Percentiles rank a stretch among this genome's conserved stretches.
Conservation (phyloP, 2,113 vertebrate genomes). For the Sinocyclocheilus grahami region DNA sequence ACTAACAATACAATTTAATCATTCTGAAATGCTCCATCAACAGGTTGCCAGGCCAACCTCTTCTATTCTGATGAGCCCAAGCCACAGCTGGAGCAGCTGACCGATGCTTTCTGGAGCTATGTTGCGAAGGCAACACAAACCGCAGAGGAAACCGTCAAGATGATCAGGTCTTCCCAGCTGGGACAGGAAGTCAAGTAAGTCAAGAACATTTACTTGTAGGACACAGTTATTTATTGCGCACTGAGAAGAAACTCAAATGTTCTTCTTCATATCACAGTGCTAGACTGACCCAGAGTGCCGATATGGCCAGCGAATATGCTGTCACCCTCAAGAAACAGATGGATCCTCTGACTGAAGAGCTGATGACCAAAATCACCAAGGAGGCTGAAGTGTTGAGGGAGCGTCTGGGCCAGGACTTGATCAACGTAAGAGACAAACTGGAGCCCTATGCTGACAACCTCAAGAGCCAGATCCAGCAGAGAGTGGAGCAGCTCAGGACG, state of each 20-base stretch:
- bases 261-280: constrained; percentile 45
- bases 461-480: constrained; percentile 75
- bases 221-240: not conserved
- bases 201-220: not conserved
- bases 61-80: constrained; percentile 76
- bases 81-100: constrained; percentile 74
- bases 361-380: constrained; percentile 62
- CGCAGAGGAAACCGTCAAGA: constrained; percentile 73
- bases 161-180: constrained; percentile 72
- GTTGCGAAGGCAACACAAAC: constrained; percentile 73
- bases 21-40: not conserved
- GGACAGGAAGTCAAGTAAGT: constrained; percentile 76
- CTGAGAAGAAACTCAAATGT: not conserved
- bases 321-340: constrained; percentile 64
- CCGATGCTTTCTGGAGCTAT: constrained; percentile 79
- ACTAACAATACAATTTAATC: not conserved
- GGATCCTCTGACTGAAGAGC: constrained; percentile 60
- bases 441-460: constrained; percentile 76
- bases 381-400: constrained; percentile 69
- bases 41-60: constrained; percentile 77
- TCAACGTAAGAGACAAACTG: constrained; percentile 57
- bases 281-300: constrained; percentile 60
- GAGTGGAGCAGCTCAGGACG: constrained; percentile 73
- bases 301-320: constrained; percentile 64
- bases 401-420: constrained; percentile 68